These are phyloP conservation scores for Aplysia californica DNA, from an alignment of 1,140 invertebrate genomes.

Conservation along the genomic window DNA sequence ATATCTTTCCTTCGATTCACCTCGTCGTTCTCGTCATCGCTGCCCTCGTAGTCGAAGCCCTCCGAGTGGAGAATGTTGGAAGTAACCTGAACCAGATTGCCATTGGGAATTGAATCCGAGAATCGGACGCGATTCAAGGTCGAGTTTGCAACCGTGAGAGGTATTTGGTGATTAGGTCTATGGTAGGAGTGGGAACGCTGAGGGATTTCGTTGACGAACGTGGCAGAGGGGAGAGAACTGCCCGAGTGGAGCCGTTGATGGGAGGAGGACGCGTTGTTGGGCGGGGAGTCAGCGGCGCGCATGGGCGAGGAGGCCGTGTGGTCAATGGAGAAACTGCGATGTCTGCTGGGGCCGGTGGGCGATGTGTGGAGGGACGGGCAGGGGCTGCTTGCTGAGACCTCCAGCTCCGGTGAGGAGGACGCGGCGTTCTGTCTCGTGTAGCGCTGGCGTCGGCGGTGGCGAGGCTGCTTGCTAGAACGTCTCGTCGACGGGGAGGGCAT, in stretches of 20 bases:
- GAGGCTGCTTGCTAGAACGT: not conserved
- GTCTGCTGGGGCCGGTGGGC: not conserved
- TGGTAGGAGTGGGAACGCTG: no score
- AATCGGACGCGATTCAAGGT: not conserved
- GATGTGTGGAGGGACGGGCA: not conserved
- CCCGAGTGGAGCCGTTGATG: not conserved
- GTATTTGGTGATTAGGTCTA: not conserved
- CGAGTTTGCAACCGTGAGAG: not conserved
- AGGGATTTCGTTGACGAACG: constrained; percentile 12
- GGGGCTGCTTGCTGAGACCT: not conserved
- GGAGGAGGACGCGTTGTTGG: constrained; percentile 15
- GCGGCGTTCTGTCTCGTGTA: not conserved
- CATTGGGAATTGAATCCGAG: constrained; percentile 32
- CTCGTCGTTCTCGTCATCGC: no score
- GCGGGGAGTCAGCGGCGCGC: not conserved
- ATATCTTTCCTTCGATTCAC: no score
- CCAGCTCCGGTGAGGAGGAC: constrained; percentile 14
- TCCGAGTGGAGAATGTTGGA: not conserved
- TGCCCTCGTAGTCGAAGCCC: no score
- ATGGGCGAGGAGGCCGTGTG: constrained; percentile 16
- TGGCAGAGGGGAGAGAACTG: not conserved
- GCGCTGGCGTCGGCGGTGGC: not conserved
- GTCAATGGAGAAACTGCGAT: constrained; percentile 24
- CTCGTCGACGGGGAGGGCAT: not conserved
- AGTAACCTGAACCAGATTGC: constrained; percentile 7